Conservation (phyloP, 2,113 vertebrate species). For the Ranitomeya variabilis region DNA sequence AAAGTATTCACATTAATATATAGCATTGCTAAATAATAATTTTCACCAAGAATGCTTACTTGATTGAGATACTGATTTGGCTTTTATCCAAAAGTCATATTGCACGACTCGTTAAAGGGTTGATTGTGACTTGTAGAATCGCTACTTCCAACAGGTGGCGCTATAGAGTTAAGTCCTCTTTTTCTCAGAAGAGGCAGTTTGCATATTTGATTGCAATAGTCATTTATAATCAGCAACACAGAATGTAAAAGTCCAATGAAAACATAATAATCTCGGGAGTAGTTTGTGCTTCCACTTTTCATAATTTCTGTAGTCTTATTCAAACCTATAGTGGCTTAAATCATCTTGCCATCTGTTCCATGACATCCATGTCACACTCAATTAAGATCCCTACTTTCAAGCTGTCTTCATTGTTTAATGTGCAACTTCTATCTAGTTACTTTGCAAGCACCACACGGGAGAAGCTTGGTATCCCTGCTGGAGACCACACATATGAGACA, state of each 20-base stretch:
- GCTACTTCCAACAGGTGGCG: too few species aligned
- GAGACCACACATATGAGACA: slow-evolving; percentile 33
- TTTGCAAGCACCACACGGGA: slow-evolving; percentile 61
- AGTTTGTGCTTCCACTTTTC: slow-evolving; percentile 17
- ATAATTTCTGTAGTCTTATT: slow-evolving; percentile 41
- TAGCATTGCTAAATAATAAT: not conserved
- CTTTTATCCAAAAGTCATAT: too few species aligned
- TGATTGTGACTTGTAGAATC: too few species aligned
- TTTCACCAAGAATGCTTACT: too few species aligned
- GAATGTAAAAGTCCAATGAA: not conserved
- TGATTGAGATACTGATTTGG: too few species aligned
- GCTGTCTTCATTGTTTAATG: slow-evolving; percentile 59
- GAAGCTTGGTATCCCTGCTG: slow-evolving; percentile 47
- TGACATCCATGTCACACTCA: slow-evolving; percentile 57
- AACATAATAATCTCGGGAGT: not conserved
- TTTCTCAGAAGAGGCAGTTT: too few species aligned
- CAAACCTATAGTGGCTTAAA: slow-evolving; percentile 53
- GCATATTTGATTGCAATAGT: not conserved
- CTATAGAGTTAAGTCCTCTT: too few species aligned
- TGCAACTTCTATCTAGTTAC: slow-evolving; percentile 56
- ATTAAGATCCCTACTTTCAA: slow-evolving; percentile 59
- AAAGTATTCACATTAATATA: not conserved
- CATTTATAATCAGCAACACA: not conserved
- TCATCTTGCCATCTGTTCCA: slow-evolving; percentile 60
- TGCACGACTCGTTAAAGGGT: too few species aligned